A percentile compares a stretch with the other conserved stretches of the same genome.
Evolutionary conservation across 2,797 vertebrate genomes (phyloP).

Genomic region (Hippopotamyrus pictus): DNA sequence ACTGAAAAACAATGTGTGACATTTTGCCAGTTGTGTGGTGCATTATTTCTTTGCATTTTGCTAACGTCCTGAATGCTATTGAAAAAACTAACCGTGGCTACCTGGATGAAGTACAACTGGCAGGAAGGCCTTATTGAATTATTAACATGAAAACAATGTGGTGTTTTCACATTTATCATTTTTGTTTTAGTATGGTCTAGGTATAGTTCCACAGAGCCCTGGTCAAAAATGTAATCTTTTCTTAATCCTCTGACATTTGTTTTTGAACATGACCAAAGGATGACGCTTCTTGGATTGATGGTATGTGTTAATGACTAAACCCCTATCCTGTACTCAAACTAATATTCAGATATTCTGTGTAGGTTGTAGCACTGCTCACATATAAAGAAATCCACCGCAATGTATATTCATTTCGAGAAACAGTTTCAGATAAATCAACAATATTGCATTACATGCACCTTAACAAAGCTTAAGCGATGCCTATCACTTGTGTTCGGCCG

Average conservation of each 20-base stretch:
- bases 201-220: background rate
- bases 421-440: background rate
- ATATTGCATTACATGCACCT: background rate
- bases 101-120: slow-evolving; percentile 30
- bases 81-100: slow-evolving; percentile 28
- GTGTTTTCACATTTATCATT: slow-evolving; percentile 38
- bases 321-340: background rate
- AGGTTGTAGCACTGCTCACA: background rate
- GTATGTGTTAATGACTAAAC: background rate
- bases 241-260: slow-evolving; percentile 7
- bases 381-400: background rate
- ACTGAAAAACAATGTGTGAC: slow-evolving; percentile 11
- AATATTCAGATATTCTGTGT: background rate
- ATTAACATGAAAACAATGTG: slow-evolving; percentile 44
- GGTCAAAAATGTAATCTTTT: background rate
- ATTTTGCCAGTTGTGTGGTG: background rate
- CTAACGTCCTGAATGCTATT: slow-evolving; percentile 21
- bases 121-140: slow-evolving; percentile 39
- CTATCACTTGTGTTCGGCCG: background rate
- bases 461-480: background rate
- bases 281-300: background rate
- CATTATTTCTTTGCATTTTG: slow-evolving; percentile 12
- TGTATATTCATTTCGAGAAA: background rate
- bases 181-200: slow-evolving; percentile 14
- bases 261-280: background rate